Base-by-base conservation (phyloP, 2,797 vertebrate species). In the Danio tinwini region DNA sequence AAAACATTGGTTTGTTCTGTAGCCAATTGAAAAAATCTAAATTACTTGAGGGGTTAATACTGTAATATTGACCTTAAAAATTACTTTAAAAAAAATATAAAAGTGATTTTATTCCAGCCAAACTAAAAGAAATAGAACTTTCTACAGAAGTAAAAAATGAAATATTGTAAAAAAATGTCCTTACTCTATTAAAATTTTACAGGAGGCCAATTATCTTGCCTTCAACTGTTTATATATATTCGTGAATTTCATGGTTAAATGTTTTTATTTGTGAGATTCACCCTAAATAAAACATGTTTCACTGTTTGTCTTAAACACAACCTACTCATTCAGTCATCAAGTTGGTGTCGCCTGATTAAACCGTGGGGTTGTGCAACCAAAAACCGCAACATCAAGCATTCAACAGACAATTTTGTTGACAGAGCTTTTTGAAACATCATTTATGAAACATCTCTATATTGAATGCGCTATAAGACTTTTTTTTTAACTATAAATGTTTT, bases 391-490 rank as follows among this genome's bases (percentile, higher is more conserved):
- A 47, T 69, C 64, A 72, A 80, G 19, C 78, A 70, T 72, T 77
- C 71, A 40, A 81, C 69, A 63, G 52, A 69, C 61, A 42, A 68
- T 68, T 78, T 70, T 64, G 75, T 80, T 21, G 45, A 71, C 82
- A 50, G 71, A 47, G 71, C 58, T 53, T 69, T 17, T 80, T 76
- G 47, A 61, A 80, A 72, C 81, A 69, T 67, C 81, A 69, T 67
- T 77, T 70, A 80, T 78, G 42, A 83, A 74, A 83, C 74, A 82
- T 80, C 63, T 84, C 84, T 81, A 88, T 79, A 63, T 75, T 81
- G 72, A 88, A 85, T 82, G 81, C 75, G 80, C 86, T 88, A 87
- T 53, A 81, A 81, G 82, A 85, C 82, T 79, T 82, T 86, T n/a
- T n/a, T 87, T 29, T 29, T 37, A 84, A 85, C 87, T 86, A 84